phyloP scores from a whole-genome alignment of 35 echinoderm and acorn worm species.

The Apostichopus japonicus region DNA sequence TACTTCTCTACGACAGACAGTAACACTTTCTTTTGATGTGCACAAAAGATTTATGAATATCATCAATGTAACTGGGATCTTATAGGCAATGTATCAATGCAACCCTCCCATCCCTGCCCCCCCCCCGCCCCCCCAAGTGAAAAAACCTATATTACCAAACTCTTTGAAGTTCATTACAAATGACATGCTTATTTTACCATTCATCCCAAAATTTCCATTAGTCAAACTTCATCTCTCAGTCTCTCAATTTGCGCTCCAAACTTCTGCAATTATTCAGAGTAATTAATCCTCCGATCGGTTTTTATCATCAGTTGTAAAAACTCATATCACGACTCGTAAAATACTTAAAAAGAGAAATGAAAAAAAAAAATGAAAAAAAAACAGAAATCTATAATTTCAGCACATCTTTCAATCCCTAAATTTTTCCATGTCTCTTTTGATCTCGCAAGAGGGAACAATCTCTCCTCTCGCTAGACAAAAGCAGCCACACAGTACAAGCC shows the following conservation, averaged over 20 bases:
- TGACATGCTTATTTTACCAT: slow-evolving; percentile 10
- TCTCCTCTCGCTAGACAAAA: background rate
- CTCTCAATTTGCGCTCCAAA: background rate
- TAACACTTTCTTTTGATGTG: no score
- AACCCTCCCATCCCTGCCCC: no score
- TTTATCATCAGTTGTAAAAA: no score
- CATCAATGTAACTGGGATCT: no score
- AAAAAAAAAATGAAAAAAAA: no score
- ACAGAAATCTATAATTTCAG: background rate
- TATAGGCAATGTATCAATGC: no score
- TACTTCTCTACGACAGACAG: no score
- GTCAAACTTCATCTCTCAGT: background rate
- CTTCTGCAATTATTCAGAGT: background rate
- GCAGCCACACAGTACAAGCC: background rate
- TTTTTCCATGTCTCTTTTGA: background rate
- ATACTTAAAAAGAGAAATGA: no score
- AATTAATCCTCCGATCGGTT: background rate
- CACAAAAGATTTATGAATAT: no score
- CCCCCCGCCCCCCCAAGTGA: no score
- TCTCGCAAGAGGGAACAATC: background rate
- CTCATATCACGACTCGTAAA: no score
- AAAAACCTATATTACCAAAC: no score
- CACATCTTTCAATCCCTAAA: background rate
- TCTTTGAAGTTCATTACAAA: background rate
- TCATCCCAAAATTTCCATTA: background rate